Evolutionary conservation across 2,113 vertebrate species (phyloP).

Genomic region (Bufo gargarizans): DNA sequence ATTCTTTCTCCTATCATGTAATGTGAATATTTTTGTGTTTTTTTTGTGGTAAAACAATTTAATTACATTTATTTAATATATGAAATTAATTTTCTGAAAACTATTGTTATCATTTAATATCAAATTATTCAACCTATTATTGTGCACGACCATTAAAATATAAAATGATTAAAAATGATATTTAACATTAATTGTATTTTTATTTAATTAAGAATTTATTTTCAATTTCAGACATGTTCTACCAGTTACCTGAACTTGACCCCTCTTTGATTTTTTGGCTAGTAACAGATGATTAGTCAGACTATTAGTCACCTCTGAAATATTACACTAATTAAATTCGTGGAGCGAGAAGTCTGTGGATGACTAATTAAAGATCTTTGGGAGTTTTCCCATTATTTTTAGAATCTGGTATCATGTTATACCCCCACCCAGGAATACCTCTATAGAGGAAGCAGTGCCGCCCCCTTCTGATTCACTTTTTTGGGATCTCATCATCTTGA

Average conservation of each 20-base stretch:
- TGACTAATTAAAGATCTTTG: not conserved
- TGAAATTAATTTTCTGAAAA: no score
- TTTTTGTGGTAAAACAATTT: no score
- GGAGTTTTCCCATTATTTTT: constrained; percentile 23
- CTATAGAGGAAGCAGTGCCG: not conserved
- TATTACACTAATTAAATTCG: not conserved
- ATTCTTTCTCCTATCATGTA: no score
- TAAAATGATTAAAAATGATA: no score
- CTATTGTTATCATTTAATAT: no score
- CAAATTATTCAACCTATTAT: no score
- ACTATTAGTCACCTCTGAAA: not conserved
- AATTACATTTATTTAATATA: no score
- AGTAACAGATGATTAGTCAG: not conserved
- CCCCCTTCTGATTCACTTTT: not conserved
- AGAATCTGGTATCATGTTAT: not conserved
- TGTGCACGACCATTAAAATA: no score
- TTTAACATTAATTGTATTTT: no score
- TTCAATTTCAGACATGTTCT: not conserved
- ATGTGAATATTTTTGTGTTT: no score
- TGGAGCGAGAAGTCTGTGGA: not conserved
- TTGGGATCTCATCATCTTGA: not conserved
- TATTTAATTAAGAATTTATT: no score
- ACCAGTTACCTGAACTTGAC: not conserved
- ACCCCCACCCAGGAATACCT: not conserved
- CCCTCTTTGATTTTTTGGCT: not conserved